A percentile compares a stretch with the other conserved stretches of the same genome.
Conservation (phyloP, 2,888 invertebrate species). For the Colletes collaris region DNA sequence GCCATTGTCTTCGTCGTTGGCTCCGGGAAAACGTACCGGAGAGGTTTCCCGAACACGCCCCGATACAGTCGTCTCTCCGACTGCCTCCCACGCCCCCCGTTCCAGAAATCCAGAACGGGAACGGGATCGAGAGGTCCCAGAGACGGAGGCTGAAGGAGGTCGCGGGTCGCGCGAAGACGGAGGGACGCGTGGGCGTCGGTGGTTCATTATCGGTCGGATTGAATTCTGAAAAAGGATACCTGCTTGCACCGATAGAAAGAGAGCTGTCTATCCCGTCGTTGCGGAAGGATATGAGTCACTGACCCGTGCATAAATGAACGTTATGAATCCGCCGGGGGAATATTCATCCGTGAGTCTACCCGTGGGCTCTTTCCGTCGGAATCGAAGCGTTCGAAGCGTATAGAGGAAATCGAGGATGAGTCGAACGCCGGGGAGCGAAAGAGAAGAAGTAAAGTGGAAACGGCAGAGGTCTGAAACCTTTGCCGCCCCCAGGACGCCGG, state of each 20-base stretch:
- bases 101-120: conserved; percentile 57
- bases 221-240: conserved; percentile 24
- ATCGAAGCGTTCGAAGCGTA: conserved; percentile 55
- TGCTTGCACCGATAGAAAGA: not conserved
- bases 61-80: conserved; percentile 36
- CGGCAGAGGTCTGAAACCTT: conserved; percentile 40
- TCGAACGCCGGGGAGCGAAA: conserved; percentile 34
- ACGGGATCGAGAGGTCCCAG: conserved; percentile 59
- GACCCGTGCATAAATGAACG: conserved; percentile 72
- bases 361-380: conserved; percentile 32
- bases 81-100: conserved; percentile 18
- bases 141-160: conserved; percentile 44
- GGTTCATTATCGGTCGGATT: conserved; percentile 37
- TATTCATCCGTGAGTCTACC: conserved; percentile 62
- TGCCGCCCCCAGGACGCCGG: not conserved
- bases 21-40: conserved; percentile 48
- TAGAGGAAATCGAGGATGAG: conserved; percentile 69
- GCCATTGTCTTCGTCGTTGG: conserved; percentile 63
- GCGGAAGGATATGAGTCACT: conserved; percentile 66
- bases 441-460: conserved; percentile 45
- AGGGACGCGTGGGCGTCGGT: not conserved
- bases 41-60: conserved; percentile 54
- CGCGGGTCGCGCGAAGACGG: conserved; percentile 49
- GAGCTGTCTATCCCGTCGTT: conserved; percentile 6
- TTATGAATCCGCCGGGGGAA: conserved; percentile 70